Conservation (phyloP, 2,888 invertebrate species). For the Chloroclysta siterata region DNA sequence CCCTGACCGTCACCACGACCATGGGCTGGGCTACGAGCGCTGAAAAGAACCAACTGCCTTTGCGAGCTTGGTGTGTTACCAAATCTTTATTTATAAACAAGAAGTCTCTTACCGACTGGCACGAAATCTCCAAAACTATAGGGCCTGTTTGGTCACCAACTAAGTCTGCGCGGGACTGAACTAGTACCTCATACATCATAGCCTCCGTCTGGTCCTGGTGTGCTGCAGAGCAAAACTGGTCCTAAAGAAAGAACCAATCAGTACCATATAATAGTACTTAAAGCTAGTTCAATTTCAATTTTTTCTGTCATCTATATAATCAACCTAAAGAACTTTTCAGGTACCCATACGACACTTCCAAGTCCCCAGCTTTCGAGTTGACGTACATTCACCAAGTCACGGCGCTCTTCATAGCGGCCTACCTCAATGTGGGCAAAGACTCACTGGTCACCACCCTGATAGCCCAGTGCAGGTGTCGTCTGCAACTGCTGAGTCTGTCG, state of each 20-base stretch:
- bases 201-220: too few species aligned
- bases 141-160: too few species aligned
- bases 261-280: too few species aligned
- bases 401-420: slow-evolving; percentile 72
- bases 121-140: too few species aligned
- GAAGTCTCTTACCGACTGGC: neutral
- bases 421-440: slow-evolving; percentile 80
- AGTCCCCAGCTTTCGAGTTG: slow-evolving; percentile 70
- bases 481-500: slow-evolving; percentile 70
- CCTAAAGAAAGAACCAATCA: too few species aligned
- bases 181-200: too few species aligned
- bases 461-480: slow-evolving; percentile 75
- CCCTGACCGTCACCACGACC: slow-evolving; percentile 61
- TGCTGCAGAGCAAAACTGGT: too few species aligned
- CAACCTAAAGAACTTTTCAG: slow-evolving; percentile 43
- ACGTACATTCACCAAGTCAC: slow-evolving; percentile 77
- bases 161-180: too few species aligned
- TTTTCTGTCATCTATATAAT: too few species aligned
- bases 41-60: slow-evolving; percentile 65
- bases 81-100: neutral
- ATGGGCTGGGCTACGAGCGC: slow-evolving; percentile 71
- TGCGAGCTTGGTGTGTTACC: slow-evolving; percentile 65
- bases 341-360: slow-evolving; percentile 75
- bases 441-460: slow-evolving; percentile 74
- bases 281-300: too few species aligned